These are phyloP conservation scores for Melipona bicolor DNA, from an alignment of 2,888 invertebrate genomes.

Conservation along the genomic window DNA sequence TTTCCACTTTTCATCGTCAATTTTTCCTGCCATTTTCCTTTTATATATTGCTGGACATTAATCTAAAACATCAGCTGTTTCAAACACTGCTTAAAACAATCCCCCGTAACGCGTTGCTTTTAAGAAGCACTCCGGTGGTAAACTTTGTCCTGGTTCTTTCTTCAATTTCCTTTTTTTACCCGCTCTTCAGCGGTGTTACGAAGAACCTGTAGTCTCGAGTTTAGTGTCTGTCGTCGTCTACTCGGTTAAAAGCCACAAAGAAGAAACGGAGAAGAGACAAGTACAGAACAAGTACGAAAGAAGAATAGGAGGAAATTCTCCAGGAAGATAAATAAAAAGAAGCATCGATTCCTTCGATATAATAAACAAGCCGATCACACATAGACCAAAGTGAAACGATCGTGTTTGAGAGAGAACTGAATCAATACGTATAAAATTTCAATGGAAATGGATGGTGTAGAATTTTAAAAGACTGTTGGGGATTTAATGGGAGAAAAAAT, in stretches of 20 bases:
- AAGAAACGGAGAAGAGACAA: neutral
- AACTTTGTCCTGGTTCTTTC: conserved; percentile 43
- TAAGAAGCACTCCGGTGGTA: conserved; percentile 37
- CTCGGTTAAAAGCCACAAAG: conserved; percentile 1
- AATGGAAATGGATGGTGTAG: neutral
- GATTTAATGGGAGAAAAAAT: neutral
- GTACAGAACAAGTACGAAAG: neutral
- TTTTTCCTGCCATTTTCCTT: neutral
- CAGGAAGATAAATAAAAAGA: neutral
- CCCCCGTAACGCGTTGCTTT: conserved; percentile 33
- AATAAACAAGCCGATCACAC: conserved; percentile 17
- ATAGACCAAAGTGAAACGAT: neutral
- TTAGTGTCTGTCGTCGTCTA: conserved; percentile 11
- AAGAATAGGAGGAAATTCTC: neutral
- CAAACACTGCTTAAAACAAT: conserved; percentile 25
- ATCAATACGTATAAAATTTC: neutral
- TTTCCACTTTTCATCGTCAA: neutral
- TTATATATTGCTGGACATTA: conserved; percentile 15
- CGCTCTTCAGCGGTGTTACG: neutral
- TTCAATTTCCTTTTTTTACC: conserved; percentile 17
- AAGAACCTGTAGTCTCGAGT: conserved; percentile 24
- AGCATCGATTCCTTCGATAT: neutral
- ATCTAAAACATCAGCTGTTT: conserved; percentile 17
- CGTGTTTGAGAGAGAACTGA: neutral
- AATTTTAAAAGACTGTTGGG: neutral